These are phyloP conservation scores for Coelinius sp. DNA, from an alignment of 2,888 invertebrate species.

Conservation along the genomic window DNA sequence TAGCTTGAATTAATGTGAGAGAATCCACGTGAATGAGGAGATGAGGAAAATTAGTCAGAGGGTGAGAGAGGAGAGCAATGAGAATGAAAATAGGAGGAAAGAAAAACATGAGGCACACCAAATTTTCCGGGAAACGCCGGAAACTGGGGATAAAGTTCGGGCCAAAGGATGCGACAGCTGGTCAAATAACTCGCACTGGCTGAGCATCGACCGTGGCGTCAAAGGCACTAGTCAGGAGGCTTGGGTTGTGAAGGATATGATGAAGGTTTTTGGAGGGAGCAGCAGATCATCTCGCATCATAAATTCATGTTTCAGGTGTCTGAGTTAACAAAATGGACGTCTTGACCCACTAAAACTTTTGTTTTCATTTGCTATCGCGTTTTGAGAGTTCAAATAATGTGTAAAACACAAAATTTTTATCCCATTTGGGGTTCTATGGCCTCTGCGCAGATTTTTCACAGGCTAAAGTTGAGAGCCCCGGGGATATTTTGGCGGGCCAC, in stretches of 20 bases:
- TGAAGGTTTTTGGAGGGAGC: neutral
- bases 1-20: constrained; percentile 2
- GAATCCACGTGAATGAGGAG: neutral
- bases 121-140: constrained; percentile 51
- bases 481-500: constrained; percentile 12
- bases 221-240: neutral
- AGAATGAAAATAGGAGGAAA: neutral
- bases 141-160: constrained; percentile 42
- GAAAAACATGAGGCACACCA: neutral
- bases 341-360: neutral
- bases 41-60: neutral
- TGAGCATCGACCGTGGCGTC: neutral
- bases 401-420: neutral
- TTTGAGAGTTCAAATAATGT: too few relatives aligned
- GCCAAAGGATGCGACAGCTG: constrained; percentile 53
- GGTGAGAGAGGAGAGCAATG: neutral
- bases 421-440: neutral
- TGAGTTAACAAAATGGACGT: neutral
- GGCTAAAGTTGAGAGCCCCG: constrained; percentile 22
- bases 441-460: neutral
- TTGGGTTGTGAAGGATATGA: neutral
- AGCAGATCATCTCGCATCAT: neutral
- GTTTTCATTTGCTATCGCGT: too few relatives aligned
- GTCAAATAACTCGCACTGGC: constrained; percentile 47
- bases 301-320: neutral